Evolutionary conservation across 1,140 invertebrate species (phyloP), one percentile per base, ranked within the genome.

Genomic region (Saccostrea cuccullata): DNA sequence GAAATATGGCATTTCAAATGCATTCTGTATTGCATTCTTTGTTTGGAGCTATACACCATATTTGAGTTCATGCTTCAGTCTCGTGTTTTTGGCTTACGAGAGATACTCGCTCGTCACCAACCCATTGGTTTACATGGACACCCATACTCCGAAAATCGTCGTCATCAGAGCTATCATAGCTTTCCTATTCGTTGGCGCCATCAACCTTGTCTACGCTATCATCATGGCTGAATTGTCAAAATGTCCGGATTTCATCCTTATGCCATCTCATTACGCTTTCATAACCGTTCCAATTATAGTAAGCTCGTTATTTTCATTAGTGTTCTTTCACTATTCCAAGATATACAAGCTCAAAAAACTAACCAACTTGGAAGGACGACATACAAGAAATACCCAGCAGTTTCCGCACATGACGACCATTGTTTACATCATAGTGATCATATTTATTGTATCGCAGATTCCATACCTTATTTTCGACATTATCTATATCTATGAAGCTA

Each of bases 31-130:
- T 9, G 20, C 77, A 82, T 30, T 30, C 40, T 82, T 82, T 26
- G 20, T 82, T 82, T 36, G 23, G 15, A 30, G 17, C 13, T 23
- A 82, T 26, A 82, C 77, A 26, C 77, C 77, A 82, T 82, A 82
- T 82, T 82, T 82, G 77, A 36, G 77, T 30, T 82, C 77, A 26
- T 36, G 77, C 40, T 82, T n/a, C n/a, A 82, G 30, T 82, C 26
- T 82, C 20, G 77, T 82, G 23, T 40, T 82, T 30, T 17, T 82
- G 77, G 77, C 77, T 11, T 82, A 82, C 26, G 77, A 82, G 40
- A 30, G 77, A 26, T 82, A 82, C 26, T n/a, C 30, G 23, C 30
- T 82, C 8, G 77, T 82, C 30, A 82, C 77, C 30, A 47, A 82
- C 40, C 30, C 77, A 12, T 82, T 82, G 30, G 40, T 36, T 36